phyloP scores from a whole-genome alignment of 2,888 invertebrate species.

The Plagodis dolabraria region DNA sequence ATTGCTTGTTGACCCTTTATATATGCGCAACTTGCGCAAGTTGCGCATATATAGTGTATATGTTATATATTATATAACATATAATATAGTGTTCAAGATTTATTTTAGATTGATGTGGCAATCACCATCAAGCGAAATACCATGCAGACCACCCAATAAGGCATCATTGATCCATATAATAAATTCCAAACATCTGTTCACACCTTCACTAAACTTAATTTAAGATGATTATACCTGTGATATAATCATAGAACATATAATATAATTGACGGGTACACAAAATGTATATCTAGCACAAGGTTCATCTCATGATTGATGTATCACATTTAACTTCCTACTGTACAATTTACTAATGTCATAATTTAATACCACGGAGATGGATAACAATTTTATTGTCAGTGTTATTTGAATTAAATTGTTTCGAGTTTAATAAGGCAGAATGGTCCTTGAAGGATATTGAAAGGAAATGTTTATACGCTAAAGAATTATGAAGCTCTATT shows the following conservation, averaged over 20 bases:
- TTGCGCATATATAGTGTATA: too few relatives aligned
- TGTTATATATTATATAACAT: too few relatives aligned
- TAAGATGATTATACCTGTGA: neutral
- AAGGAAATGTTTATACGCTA: neutral
- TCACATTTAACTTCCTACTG: constrained; percentile 15
- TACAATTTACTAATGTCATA: constrained; percentile 20
- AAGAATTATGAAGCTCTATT: neutral
- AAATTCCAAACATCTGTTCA: neutral
- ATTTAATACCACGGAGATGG: constrained; percentile 16
- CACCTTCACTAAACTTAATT: neutral
- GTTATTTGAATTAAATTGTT: constrained; percentile 20
- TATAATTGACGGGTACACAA: constrained; percentile 2
- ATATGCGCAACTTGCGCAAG: too few relatives aligned
- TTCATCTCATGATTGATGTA: constrained; percentile 11
- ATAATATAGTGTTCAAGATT: too few relatives aligned
- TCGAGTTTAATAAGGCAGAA: constrained; percentile 16
- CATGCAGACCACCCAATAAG: too few relatives aligned
- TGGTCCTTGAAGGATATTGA: neutral
- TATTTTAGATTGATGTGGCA: too few relatives aligned
- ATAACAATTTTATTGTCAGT: constrained; percentile 22
- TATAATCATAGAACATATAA: neutral
- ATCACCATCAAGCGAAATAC: too few relatives aligned
- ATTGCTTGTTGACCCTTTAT: too few relatives aligned
- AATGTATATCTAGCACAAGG: constrained; percentile 14
- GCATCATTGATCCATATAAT: neutral